Percentiles rank a stretch among this genome's conserved stretches.
Evolutionary conservation across 1,140 invertebrate genomes (phyloP).

Genomic region (Drosophila burlai): DNA sequence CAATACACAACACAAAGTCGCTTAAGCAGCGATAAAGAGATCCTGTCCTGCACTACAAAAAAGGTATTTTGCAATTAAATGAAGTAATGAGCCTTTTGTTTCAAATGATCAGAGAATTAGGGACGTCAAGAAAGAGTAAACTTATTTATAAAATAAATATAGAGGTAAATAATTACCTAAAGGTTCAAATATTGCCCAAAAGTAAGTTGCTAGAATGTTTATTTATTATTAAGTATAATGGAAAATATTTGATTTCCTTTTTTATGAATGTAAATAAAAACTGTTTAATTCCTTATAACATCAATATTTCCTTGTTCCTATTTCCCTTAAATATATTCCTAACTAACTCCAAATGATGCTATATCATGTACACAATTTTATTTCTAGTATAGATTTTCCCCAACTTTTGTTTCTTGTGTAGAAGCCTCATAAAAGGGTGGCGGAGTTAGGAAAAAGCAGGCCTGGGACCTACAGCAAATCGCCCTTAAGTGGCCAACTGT

Average conservation of each 20-base stretch:
- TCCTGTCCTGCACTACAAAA: slow-evolving; percentile 27
- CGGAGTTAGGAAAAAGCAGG: background rate
- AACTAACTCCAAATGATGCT: background rate
- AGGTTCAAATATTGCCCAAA: too few relatives aligned
- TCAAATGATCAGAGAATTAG: background rate
- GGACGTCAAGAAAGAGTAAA: background rate
- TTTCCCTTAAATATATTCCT: background rate
- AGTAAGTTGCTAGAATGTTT: background rate
- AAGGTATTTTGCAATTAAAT: slow-evolving; percentile 2
- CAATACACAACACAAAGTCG: slow-evolving; percentile 17
- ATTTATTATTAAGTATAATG: background rate
- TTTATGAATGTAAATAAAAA: background rate
- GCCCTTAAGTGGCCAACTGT: slow-evolving; percentile 31
- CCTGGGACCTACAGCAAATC: slow-evolving; percentile 22
- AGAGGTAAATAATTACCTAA: too few relatives aligned
- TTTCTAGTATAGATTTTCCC: background rate
- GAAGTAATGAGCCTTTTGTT: slow-evolving; percentile 3
- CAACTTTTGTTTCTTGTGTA: background rate
- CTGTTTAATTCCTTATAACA: background rate
- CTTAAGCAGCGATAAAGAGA: slow-evolving; percentile 35
- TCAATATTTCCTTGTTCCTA: background rate
- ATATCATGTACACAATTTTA: background rate
- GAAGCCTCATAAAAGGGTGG: slow-evolving; percentile 28
- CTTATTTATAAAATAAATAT: too few relatives aligned
- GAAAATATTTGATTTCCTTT: background rate